Evolutionary conservation across 2,888 invertebrate genomes (phyloP).

Genomic region (Apamea anceps): DNA sequence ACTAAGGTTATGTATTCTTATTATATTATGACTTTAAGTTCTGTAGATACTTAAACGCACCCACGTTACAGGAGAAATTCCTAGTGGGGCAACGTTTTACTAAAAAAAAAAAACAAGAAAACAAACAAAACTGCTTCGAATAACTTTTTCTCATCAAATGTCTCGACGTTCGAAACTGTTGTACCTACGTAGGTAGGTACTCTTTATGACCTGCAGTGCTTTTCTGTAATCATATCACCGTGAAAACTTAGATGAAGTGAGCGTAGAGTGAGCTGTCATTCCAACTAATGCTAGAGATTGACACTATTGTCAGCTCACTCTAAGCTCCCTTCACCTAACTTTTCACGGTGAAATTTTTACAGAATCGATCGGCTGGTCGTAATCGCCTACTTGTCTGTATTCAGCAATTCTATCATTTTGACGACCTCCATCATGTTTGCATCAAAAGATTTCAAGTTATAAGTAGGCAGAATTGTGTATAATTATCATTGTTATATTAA

Average conservation of each 20-base stretch:
- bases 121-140: neutral
- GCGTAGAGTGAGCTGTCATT: too few species aligned
- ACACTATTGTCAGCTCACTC: too few species aligned
- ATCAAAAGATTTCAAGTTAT: neutral
- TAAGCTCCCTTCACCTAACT: too few species aligned
- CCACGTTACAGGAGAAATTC: too few species aligned
- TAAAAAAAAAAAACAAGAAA: neutral
- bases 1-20: neutral
- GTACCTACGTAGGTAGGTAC: neutral
- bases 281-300: too few species aligned
- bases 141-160: neutral
- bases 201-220: neutral
- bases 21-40: neutral
- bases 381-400: neutral
- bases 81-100: too few species aligned
- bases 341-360: too few species aligned
- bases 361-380: too few species aligned
- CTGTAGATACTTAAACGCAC: too few species aligned
- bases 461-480: neutral
- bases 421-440: neutral
- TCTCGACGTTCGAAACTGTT: neutral
- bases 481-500: neutral
- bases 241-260: too few species aligned
- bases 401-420: neutral
- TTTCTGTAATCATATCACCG: too few species aligned